Evolutionary conservation across 2,888 invertebrate genomes (phyloP).

Genomic region (Nomada flava): DNA sequence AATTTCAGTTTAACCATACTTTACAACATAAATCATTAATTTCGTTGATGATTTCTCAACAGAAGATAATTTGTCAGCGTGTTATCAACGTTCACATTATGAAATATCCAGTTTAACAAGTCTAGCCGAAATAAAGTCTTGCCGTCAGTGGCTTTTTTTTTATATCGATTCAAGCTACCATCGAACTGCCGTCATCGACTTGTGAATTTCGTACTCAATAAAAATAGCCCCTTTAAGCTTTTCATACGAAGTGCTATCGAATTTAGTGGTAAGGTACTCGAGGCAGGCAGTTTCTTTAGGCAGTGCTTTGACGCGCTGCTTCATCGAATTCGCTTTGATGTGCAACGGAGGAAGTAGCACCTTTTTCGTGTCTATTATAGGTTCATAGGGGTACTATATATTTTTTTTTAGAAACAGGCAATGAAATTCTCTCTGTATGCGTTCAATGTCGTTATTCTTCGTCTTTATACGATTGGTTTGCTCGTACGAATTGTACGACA

Average conservation of each 20-base stretch:
- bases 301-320: conserved; percentile 34
- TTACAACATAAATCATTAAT: no score
- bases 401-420: neutral
- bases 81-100: neutral
- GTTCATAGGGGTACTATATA: neutral
- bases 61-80: neutral
- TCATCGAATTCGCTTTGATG: conserved; percentile 48
- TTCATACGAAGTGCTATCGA: conserved; percentile 17
- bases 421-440: neutral
- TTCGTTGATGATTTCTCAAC: neutral
- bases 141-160: neutral
- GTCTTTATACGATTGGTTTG: neutral
- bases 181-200: neutral
- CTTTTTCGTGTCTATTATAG: neutral
- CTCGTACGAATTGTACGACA: neutral
- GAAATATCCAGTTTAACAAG: neutral
- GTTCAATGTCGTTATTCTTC: neutral
- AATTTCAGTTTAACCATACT: no score
- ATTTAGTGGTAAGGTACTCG: conserved; percentile 34
- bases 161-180: neutral
- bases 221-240: conserved; percentile 34
- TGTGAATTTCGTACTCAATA: conserved; percentile 25
- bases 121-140: neutral
- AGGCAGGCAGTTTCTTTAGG: conserved; percentile 30
- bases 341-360: conserved; percentile 10